phyloP scores from a whole-genome alignment of 1,140 invertebrate genomes.

The Chelonus insularis region DNA sequence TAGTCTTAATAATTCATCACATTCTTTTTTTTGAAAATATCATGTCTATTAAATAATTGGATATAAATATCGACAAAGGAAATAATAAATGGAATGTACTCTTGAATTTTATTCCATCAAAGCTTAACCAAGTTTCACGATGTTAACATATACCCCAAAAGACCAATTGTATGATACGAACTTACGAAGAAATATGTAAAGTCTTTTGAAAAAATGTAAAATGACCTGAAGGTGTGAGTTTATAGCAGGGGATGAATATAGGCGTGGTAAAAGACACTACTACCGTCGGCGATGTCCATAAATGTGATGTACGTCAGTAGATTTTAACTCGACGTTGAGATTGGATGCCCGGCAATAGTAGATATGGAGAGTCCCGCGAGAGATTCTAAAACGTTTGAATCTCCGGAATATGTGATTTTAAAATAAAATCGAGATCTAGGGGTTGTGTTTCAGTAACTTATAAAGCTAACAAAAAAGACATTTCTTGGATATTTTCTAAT shows the following conservation, averaged over 20 bases:
- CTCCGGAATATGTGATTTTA: neutral
- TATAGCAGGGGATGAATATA: conserved; percentile 31
- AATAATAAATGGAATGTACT: too few species aligned
- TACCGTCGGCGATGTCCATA: conserved; percentile 41
- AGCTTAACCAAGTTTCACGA: neutral
- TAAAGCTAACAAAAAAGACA: too few species aligned
- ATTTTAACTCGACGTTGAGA: conserved; percentile 41
- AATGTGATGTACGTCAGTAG: conserved; percentile 42
- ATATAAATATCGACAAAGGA: too few species aligned
- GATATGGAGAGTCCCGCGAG: neutral
- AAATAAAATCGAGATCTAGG: too few species aligned
- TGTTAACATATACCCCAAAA: conserved; percentile 35
- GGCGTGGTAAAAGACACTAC: neutral
- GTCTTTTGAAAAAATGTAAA: conserved; percentile 44
- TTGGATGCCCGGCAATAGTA: conserved; percentile 31
- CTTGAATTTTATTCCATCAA: too few species aligned
- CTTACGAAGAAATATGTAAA: conserved; percentile 42
- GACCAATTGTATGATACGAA: conserved; percentile 38
- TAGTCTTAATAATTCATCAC: too few species aligned
- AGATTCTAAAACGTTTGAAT: conserved; percentile 6
- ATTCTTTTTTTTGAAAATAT: neutral
- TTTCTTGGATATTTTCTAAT: too few species aligned
- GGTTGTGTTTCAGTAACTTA: too few species aligned
- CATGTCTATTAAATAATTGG: too few species aligned
- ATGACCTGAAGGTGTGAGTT: conserved; percentile 46